These are phyloP conservation scores for Girardinichthys multiradiatus DNA, from an alignment of 2,113 vertebrate genomes.

Conservation along the genomic window DNA sequence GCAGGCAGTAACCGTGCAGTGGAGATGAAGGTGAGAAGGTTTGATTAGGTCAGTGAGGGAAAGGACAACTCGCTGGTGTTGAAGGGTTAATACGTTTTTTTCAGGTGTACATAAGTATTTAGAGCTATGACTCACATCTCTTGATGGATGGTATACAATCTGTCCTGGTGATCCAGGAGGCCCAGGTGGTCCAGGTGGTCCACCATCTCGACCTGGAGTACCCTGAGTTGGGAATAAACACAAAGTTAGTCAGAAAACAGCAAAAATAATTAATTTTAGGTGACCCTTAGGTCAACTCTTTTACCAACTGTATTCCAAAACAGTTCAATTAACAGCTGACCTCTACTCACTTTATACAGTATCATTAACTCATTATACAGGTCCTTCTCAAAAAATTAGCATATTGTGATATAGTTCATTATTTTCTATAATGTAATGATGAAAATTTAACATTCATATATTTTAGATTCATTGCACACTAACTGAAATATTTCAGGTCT, in stretches of 20 bases:
- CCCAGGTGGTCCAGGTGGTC: conserved; percentile 82
- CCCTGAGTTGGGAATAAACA: conserved; percentile 80
- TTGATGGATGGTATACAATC: conserved; percentile 58
- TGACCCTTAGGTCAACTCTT: neutral
- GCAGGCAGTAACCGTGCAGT: conserved; percentile 58
- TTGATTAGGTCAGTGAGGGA: neutral
- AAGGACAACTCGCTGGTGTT: neutral
- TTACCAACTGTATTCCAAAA: no score
- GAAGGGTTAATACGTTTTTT: conserved; percentile 5
- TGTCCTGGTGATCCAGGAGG: conserved; percentile 88
- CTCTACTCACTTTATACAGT: no score
- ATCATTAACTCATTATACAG: no score
- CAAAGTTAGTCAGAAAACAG: neutral
- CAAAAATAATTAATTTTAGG: neutral
- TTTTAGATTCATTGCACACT: no score
- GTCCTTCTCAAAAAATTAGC: no score
- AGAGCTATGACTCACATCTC: conserved; percentile 69
- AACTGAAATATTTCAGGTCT: no score
- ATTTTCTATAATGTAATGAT: no score
- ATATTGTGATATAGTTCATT: no score
- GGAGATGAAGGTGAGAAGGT: conserved; percentile 3
- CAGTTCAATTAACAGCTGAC: no score
- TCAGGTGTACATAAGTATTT: neutral
- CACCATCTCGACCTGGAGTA: conserved; percentile 82
- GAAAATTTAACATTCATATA: no score